Evolutionary conservation across 2,888 invertebrate species (phyloP), one percentile per base, ranked within the genome.

Genomic region (Tolmerus cingulatus): DNA sequence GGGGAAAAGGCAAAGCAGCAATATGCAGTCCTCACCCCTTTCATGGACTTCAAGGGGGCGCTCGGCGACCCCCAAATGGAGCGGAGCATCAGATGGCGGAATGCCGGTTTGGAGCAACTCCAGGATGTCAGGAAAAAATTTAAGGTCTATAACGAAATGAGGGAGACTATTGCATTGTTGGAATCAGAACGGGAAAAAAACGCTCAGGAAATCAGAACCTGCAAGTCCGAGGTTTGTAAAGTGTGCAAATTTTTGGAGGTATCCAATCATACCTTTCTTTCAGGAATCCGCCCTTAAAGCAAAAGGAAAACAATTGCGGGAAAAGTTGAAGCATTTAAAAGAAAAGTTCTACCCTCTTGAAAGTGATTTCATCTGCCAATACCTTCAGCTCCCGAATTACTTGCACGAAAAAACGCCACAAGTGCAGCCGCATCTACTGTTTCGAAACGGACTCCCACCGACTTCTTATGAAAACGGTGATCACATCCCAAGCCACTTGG

Each of bases 321-420:
- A 95, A 76, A 95, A 96, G 89, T 91, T 96, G n/a, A 95, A 94
- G 90, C 92, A 93, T 43, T 90, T 96, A 1, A 95, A 94, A 90
- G 93, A 93, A 14, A 93, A 94, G 74, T 91, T 95, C n/a, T 96
- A 96, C 94, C 94, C 94, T n/a, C 93, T 97, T 7, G 96, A 97
- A 91, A 96, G 96, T 91, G 94, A 94, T 84, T 95, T 96, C 9
- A 93, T 96, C 77, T 91, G 95, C 43, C 93, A 94, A 90, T 93
- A 94, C 87, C 92, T 97, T 85, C 93, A 94, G 90, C 90, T 97
- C 86, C 97, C 97, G 0, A 97, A 97, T 91, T 90, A 91, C 79
- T 90, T 97, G 88, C 95, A 97, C 91, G 88, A 92, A 0, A 93
- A 92, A 78, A 96, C 96, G 23, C 96, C 96, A 27, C 16, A 30